Percentiles rank a stretch among this genome's conserved stretches.
Evolutionary conservation across 2,113 vertebrate species (phyloP).

Genomic region (Nanorana parkeri): DNA sequence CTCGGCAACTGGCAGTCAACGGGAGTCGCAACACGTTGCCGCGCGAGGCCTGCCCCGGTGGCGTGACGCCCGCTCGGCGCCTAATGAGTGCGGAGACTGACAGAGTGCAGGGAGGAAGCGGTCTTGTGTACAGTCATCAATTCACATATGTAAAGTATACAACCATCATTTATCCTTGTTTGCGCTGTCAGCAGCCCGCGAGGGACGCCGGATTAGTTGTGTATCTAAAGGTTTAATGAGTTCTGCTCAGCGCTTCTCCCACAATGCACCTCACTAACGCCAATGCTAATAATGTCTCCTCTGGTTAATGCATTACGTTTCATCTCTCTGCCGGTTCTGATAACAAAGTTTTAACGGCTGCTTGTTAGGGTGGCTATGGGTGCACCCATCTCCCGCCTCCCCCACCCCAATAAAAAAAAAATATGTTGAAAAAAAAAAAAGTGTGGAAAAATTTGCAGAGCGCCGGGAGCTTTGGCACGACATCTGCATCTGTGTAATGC

Average conservation of each 20-base stretch:
- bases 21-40: too few relatives aligned
- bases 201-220: conserved; percentile 22
- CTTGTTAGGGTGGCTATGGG: neutral
- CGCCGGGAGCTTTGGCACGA: too few relatives aligned
- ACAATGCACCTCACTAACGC: conserved; percentile 12
- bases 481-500: neutral
- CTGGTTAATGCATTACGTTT: neutral
- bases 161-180: conserved; percentile 4
- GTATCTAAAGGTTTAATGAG: conserved; percentile 33
- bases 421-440: neutral
- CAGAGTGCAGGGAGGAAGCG: neutral
- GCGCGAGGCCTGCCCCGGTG: too few relatives aligned
- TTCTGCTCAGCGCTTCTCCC: conserved; percentile 3
- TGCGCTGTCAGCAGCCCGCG: conserved; percentile 5
- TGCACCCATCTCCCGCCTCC: too few relatives aligned
- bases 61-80: too few relatives aligned
- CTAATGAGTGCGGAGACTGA: neutral
- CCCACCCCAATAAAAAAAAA: too few relatives aligned
- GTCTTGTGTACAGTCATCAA: neutral
- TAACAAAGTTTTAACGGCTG: neutral
- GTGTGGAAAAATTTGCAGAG: neutral
- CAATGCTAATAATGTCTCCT: neutral
- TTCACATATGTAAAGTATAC: neutral
- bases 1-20: too few relatives aligned
- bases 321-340: neutral